phyloP scores from a whole-genome alignment of 2,113 vertebrate genomes.

The Onychorhynchus coronatus region DNA sequence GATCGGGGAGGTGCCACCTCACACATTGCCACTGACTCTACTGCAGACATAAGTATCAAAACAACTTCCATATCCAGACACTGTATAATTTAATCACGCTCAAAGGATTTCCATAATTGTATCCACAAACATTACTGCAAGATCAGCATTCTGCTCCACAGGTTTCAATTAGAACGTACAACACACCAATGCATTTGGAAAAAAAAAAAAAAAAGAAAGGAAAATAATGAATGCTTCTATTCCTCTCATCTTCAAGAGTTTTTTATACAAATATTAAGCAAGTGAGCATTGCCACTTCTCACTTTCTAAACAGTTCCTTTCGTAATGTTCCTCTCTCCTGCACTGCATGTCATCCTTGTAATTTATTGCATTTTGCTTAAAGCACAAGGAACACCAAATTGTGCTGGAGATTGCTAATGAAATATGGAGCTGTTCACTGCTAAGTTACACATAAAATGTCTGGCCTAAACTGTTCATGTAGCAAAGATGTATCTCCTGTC shows the following conservation, averaged over 20 bases:
- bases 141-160: conserved; percentile 38
- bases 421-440: neutral
- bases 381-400: neutral
- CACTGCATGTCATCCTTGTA: neutral
- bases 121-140: neutral
- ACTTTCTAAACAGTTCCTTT: neutral
- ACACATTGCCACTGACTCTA: neutral
- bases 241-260: neutral
- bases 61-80: neutral
- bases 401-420: neutral
- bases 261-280: neutral
- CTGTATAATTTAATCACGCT: neutral
- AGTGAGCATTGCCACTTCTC: neutral
- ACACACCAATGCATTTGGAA: neutral
- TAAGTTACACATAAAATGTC: neutral
- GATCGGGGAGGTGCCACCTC: neutral
- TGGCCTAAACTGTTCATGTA: neutral
- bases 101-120: conserved; percentile 45
- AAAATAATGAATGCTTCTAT: neutral
- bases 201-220: neutral
- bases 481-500: neutral
- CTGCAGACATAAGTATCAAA: neutral
- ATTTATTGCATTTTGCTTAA: conserved; percentile 22
- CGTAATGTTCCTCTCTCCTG: neutral
- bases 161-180: conserved; percentile 53